Percentiles rank a stretch among this genome's conserved stretches.
These are phyloP conservation scores for Allacma fusca DNA, from an alignment of 2,888 invertebrate species.

Conservation along the genomic window DNA sequence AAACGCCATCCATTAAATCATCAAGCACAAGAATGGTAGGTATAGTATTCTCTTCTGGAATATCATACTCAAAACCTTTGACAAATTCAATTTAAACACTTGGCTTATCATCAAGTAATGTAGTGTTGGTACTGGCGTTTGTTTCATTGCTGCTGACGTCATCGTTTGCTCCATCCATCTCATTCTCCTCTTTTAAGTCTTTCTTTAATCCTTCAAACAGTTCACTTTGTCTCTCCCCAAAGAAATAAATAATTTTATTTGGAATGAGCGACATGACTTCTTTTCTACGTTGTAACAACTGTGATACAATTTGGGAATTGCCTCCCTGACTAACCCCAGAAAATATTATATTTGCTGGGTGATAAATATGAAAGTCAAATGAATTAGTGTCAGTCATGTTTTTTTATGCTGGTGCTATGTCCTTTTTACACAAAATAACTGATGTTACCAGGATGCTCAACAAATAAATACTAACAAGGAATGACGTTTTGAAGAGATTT, in stretches of 20 bases:
- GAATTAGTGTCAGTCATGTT: too few relatives aligned
- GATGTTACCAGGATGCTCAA: too few relatives aligned
- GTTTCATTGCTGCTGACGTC: too few relatives aligned
- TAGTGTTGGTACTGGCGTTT: too few relatives aligned
- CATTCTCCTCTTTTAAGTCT: neutral
- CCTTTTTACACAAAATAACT: too few relatives aligned
- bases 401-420: too few relatives aligned
- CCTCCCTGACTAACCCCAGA: neutral
- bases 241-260: neutral
- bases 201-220: neutral
- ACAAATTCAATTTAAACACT: slow-evolving; percentile 4
- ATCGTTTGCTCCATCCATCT: neutral
- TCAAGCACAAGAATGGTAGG: neutral
- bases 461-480: too few relatives aligned
- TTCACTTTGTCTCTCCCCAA: neutral
- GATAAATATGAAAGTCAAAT: neutral
- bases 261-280: neutral
- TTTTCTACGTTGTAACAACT: neutral
- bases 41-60: neutral
- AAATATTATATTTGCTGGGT: neutral
- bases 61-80: neutral
- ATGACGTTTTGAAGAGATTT: too few relatives aligned
- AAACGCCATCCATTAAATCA: neutral
- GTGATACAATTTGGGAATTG: neutral
- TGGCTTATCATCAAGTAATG: too few relatives aligned